Evolutionary conservation across 2,797 vertebrate species (phyloP).

Genomic region (Chaunax sp.): DNA sequence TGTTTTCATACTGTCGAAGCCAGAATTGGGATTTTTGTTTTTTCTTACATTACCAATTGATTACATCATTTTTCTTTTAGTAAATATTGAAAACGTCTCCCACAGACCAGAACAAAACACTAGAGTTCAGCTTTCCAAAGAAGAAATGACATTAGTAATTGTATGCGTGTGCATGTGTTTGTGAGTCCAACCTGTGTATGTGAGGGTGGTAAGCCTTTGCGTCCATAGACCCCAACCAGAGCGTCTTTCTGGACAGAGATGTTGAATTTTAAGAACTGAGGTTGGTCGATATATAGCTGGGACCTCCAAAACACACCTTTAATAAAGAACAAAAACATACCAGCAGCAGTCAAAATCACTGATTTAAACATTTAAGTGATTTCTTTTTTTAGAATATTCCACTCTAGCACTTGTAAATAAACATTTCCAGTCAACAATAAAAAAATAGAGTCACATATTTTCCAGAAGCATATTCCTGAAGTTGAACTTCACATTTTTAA

Average conservation of each 20-base stretch:
- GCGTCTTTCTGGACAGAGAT: conserved; percentile 97
- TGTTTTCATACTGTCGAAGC: too few relatives aligned
- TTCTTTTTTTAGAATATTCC: too few relatives aligned
- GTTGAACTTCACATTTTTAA: not conserved
- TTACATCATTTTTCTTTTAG: too few relatives aligned
- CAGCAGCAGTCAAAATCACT: not conserved
- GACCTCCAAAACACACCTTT: conserved; percentile 97
- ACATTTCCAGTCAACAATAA: not conserved
- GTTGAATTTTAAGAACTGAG: conserved; percentile 99
- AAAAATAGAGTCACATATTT: not conserved
- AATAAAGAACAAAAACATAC: conserved; percentile 8
- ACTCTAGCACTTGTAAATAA: not conserved
- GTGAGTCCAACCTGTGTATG: conserved; percentile 91
- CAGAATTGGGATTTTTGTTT: too few relatives aligned
- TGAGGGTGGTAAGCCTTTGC: conserved; percentile 96
- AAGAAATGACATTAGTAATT: not conserved
- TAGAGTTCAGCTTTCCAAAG: too few relatives aligned
- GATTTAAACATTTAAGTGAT: not conserved
- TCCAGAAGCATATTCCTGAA: too few relatives aligned
- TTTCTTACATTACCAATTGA: too few relatives aligned
- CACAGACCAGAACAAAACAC: too few relatives aligned
- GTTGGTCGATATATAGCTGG: conserved; percentile 95
- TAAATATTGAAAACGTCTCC: not conserved
- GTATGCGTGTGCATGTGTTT: not conserved
- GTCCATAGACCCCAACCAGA: conserved; percentile 95